phyloP scores from a whole-genome alignment of 30 jellyfish, hydroid and myxozoan genomes.

The Cassiopea andromeda region DNA sequence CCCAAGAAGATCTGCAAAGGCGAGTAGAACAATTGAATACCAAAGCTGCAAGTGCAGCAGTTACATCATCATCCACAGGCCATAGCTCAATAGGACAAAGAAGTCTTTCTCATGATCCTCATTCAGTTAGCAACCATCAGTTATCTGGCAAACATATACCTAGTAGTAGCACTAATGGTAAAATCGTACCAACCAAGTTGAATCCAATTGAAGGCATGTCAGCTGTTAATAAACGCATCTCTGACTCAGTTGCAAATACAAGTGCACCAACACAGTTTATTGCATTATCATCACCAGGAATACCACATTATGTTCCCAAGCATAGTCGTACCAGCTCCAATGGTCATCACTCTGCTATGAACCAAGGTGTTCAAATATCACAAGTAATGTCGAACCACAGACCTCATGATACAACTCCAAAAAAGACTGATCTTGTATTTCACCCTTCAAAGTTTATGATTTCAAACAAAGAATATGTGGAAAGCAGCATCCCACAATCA shows the following conservation, averaged over 20 bases:
- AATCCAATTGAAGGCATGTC: constrained; percentile 87
- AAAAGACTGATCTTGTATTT: constrained; percentile 12
- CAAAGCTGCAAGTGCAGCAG: neutral
- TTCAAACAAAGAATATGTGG: constrained; percentile 22
- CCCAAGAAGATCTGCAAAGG: constrained; percentile 95
- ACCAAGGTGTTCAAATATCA: constrained; percentile 35
- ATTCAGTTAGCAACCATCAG: constrained; percentile 5
- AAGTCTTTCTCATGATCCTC: neutral
- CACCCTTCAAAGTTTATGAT: constrained; percentile 23
- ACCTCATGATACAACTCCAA: neutral
- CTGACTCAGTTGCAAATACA: constrained; percentile 42
- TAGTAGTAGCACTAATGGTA: neutral
- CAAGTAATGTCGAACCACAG: constrained; percentile 22
- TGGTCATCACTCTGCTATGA: constrained; percentile 13
- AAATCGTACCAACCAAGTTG: constrained; percentile 29
- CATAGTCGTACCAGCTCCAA: constrained; percentile 14
- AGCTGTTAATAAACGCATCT: constrained; percentile 74
- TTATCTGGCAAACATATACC: neutral
- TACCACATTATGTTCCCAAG: constrained; percentile 53
- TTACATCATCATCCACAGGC: constrained; percentile 13
- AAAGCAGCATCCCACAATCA: constrained; percentile 7
- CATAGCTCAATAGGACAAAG: constrained; percentile 13
- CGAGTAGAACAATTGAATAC: constrained; percentile 73
- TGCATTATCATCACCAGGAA: constrained; percentile 67
- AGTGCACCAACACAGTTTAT: constrained; percentile 54